Evolutionary conservation across 2,797 vertebrate genomes (phyloP).

Genomic region (Peromyscus nudipes): DNA sequence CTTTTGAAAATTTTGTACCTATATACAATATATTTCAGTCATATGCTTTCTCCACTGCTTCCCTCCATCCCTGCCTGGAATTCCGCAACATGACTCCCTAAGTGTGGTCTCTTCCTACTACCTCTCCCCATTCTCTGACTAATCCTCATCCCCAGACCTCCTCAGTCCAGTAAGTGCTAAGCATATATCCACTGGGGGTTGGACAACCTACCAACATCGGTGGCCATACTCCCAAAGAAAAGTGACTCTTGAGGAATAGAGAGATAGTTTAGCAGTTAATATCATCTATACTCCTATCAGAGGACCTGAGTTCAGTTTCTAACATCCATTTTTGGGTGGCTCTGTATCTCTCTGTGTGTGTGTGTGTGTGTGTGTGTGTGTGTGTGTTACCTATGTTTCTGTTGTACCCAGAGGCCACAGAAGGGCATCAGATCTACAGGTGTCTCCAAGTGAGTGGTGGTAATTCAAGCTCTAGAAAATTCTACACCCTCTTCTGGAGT

Average conservation of each 20-base stretch:
- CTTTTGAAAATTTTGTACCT: neutral
- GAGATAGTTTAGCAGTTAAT: no score
- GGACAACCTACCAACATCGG: no score
- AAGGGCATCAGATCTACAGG: neutral
- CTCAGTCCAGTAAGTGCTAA: neutral
- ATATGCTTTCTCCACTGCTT: neutral
- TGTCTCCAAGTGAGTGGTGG: neutral
- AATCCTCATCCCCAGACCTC: neutral
- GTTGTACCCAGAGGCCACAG: no score
- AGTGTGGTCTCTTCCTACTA: neutral
- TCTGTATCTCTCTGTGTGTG: neutral
- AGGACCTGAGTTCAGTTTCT: neutral
- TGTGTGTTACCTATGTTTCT: neutral
- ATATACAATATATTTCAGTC: neutral
- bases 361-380: no score
- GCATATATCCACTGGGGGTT: neutral
- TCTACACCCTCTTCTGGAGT: neutral
- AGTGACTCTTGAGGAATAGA: neutral
- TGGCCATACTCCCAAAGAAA: neutral
- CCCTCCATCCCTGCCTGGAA: neutral
- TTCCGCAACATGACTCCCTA: no score
- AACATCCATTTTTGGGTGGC: neutral
- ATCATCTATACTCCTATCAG: neutral
- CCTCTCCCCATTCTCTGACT: neutral
- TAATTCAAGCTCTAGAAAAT: neutral